Percentiles rank a stretch among this genome's conserved stretches.
Conservation (phyloP, 2,888 invertebrate genomes). For the Euplexia lucipara region DNA sequence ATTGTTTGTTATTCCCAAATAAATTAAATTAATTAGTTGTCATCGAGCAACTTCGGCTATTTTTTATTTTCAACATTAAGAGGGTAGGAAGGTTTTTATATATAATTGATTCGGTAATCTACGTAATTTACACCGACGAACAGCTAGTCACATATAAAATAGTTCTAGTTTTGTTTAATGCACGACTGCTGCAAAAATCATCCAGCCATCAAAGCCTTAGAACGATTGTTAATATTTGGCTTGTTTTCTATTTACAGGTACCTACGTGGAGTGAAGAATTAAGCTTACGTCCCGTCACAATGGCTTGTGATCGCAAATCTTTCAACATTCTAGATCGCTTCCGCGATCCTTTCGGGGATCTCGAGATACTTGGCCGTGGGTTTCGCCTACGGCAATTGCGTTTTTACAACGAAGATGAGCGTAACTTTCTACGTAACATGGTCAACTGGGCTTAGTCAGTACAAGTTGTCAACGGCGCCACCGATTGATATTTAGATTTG, state of each 20-base stretch:
- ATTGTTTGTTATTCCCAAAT: too few species aligned
- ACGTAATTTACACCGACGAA: too few species aligned
- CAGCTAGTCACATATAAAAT: too few species aligned
- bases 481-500: too few species aligned
- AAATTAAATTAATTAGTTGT: too few species aligned
- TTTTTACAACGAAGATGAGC: neutral
- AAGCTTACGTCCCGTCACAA: neutral
- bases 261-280: neutral
- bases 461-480: neutral
- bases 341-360: neutral
- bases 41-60: too few species aligned
- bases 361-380: rapidly evolving
- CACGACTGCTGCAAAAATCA: too few species aligned
- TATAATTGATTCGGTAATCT: too few species aligned
- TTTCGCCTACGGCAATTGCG: neutral
- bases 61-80: too few species aligned
- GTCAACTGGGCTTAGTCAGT: neutral
- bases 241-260: neutral
- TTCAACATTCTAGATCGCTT: neutral
- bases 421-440: neutral
- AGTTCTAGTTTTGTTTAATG: too few species aligned
- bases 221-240: neutral
- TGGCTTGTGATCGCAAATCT: neutral
- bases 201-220: too few species aligned
- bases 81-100: too few species aligned